A percentile compares a stretch with the other conserved stretches of the same genome.
phyloP scores from a whole-genome alignment of 2,113 vertebrate genomes.

The Leptobrachium leishanense region DNA sequence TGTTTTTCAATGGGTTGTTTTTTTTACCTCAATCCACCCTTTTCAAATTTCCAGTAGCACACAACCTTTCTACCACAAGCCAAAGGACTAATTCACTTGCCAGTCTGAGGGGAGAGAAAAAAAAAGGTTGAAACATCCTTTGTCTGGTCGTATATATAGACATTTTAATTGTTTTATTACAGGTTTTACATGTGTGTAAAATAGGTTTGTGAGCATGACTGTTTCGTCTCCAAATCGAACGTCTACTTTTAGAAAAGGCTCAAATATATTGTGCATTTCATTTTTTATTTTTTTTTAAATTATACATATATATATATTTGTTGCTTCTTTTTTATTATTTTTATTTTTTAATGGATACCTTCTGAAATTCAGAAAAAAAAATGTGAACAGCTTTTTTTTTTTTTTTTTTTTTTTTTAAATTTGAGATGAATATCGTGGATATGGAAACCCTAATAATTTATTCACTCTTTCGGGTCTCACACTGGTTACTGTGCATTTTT shows the following conservation, averaged over 20 bases:
- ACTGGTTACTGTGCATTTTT: not conserved
- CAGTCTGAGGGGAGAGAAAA: not conserved
- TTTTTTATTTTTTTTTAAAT: not conserved
- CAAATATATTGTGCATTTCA: not conserved
- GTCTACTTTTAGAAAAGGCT: not conserved
- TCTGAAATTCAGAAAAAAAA: not conserved
- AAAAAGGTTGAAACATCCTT: not conserved
- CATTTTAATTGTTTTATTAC: conserved; percentile 31
- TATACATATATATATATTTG: not conserved
- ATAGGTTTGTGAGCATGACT: not conserved
- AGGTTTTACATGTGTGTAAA: conserved; percentile 4
- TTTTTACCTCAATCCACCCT: conserved; percentile 52
- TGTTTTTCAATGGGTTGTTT: conserved; percentile 65
- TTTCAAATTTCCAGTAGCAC: not conserved
- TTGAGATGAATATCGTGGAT: not conserved
- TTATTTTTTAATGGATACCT: not conserved
- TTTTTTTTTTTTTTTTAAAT: not conserved
- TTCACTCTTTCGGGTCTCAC: not conserved
- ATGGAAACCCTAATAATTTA: not conserved
- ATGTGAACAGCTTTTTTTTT: not conserved
- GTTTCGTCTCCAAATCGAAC: not conserved
- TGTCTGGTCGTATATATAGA: conserved; percentile 16
- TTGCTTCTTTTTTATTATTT: not conserved
- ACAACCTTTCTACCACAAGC: conserved; percentile 29
- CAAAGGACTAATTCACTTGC: conserved; percentile 31